phyloP scores from a whole-genome alignment of 2,888 invertebrate genomes.

The Himalopsyche kuldschensis region DNA sequence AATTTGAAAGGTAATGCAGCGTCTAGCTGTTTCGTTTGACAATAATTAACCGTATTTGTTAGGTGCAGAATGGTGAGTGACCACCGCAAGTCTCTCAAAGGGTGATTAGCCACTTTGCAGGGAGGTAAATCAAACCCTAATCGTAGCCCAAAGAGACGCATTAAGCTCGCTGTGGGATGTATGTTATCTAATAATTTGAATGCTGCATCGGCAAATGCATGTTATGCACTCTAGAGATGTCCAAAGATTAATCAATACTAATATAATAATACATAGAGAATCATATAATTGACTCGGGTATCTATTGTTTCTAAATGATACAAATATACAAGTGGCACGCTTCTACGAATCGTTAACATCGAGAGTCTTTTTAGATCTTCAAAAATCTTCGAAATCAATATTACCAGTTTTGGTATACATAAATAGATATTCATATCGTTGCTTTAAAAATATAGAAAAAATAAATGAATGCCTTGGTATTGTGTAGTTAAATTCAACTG shows the following conservation, averaged over 20 bases:
- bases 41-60: slow-evolving; percentile 13
- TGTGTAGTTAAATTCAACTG: too few species aligned
- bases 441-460: too few species aligned
- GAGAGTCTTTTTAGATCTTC: too few species aligned
- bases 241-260: neutral
- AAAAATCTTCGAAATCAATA: too few species aligned
- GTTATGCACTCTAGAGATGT: slow-evolving; percentile 9
- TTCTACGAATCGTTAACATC: too few species aligned
- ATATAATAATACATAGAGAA: too few species aligned
- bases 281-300: too few species aligned
- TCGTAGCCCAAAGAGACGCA: slow-evolving; percentile 33
- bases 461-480: too few species aligned
- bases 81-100: slow-evolving; percentile 28
- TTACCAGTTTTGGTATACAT: too few species aligned
- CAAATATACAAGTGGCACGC: too few species aligned
- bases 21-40: slow-evolving; percentile 10
- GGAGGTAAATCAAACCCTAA: slow-evolving; percentile 10
- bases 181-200: slow-evolving; percentile 32
- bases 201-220: slow-evolving; percentile 15
- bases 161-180: slow-evolving; percentile 24
- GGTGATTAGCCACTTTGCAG: slow-evolving; percentile 35
- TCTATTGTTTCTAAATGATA: too few species aligned
- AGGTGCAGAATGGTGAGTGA: neutral
- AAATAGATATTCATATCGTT: too few species aligned
- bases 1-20: neutral